Percentiles rank a stretch among this genome's conserved stretches.
Evolutionary conservation across 2,797 vertebrate species (phyloP).

Genomic region (Adrianichthys oophorus): DNA sequence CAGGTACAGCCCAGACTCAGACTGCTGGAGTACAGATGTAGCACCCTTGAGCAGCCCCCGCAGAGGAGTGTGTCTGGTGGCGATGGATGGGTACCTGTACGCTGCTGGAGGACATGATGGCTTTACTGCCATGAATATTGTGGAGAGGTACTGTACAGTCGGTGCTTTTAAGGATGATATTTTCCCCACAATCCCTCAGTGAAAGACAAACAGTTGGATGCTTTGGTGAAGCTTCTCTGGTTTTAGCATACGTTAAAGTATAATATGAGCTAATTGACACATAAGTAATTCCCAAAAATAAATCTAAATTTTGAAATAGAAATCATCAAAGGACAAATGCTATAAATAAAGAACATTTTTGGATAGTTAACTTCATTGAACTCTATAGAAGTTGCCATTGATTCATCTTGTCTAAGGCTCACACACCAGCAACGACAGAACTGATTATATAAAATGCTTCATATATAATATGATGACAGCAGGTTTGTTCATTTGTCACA

Average conservation of each 20-base stretch:
- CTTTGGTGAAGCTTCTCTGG: too few relatives aligned
- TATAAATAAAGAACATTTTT: too few relatives aligned
- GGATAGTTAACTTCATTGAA: too few relatives aligned
- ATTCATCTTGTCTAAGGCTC: too few relatives aligned
- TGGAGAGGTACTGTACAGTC: slow-evolving; percentile 56
- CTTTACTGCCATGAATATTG: slow-evolving; percentile 56
- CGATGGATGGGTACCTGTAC: slow-evolving; percentile 68
- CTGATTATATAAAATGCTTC: not conserved
- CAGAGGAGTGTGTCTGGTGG: slow-evolving; percentile 61
- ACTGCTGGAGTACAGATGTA: slow-evolving; percentile 72
- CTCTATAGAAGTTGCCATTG: too few relatives aligned
- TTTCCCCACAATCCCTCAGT: not conserved
- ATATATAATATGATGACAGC: slow-evolving; percentile 3
- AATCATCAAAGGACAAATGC: too few relatives aligned
- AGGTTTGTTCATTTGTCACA: slow-evolving; percentile 21
- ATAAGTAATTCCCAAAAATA: too few relatives aligned
- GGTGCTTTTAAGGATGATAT: slow-evolving; percentile 2
- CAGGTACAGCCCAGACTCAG: slow-evolving; percentile 69
- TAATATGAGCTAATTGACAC: too few relatives aligned
- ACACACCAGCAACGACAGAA: too few relatives aligned
- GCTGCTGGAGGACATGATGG: slow-evolving; percentile 66
- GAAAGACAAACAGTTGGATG: too few relatives aligned
- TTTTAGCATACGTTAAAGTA: too few relatives aligned
- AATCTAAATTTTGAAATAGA: too few relatives aligned
- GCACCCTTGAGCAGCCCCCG: slow-evolving; percentile 70